These are phyloP conservation scores for Drosophila nigricruria DNA, from an alignment of 2,888 invertebrate genomes.

Conservation along the genomic window DNA sequence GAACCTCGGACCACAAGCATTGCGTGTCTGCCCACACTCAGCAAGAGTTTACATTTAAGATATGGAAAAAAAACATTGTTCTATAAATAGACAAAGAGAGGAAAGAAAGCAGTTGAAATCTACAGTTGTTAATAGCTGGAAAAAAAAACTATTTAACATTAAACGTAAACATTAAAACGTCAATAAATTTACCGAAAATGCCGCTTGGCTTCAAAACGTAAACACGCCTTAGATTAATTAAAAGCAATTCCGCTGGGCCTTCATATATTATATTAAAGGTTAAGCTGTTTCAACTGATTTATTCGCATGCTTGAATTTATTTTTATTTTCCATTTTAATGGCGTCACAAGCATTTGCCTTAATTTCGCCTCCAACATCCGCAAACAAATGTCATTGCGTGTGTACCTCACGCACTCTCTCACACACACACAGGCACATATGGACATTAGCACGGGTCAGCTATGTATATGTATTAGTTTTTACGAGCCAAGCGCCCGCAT, in stretches of 20 bases:
- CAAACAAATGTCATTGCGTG: conserved; percentile 55
- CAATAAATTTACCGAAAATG: background rate
- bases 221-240: conserved; percentile 34
- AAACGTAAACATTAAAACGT: background rate
- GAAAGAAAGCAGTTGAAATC: background rate
- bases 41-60: background rate
- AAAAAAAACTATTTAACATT: background rate
- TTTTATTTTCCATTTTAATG: conserved; percentile 63
- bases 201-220: background rate
- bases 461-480: conserved; percentile 38
- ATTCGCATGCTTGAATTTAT: conserved; percentile 63
- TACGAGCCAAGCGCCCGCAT: conserved; percentile 53
- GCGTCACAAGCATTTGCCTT: conserved; percentile 57
- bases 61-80: background rate
- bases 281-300: conserved; percentile 36
- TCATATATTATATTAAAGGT: conserved; percentile 24
- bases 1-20: background rate
- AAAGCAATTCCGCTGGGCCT: background rate
- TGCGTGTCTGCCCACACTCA: background rate
- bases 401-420: conserved; percentile 42
- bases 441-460: conserved; percentile 32
- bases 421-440: conserved; percentile 2
- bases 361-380: conserved; percentile 47
- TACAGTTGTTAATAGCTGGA: background rate
- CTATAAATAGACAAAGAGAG: background rate